Evolutionary conservation across 1,140 invertebrate species (phyloP), one percentile per base, ranked within the genome.

Genomic region (Hyposmocoma kahamanoa): DNA sequence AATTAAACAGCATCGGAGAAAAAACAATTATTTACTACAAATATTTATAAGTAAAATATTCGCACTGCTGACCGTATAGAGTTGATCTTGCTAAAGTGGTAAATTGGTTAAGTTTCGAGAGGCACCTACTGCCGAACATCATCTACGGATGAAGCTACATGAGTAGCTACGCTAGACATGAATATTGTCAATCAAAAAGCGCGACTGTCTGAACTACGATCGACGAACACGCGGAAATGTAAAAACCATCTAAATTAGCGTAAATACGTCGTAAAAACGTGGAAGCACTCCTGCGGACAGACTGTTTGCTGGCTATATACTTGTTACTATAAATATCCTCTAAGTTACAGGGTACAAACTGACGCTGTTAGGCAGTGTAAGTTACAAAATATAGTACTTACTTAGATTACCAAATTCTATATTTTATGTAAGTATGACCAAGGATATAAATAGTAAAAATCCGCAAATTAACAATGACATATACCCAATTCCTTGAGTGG

Each of bases 221-320:
- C 54, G 56, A 50, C 64, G 47, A 56, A 61, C 59, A n/a, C 49
- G 39, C 47, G 45, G 64, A 56, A 64, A 56, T 50, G 45, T 73
- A 71, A 72, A 78, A 83, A 72, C 69, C 60, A 58, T 78, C 71
- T 75, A 80, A 72, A 72, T 71, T 67, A 71, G 69, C 63, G 60
- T 68, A 50, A 66, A 69, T 71, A 75, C 58, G 63, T 73, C 66
- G 62, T 82, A 80, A 75, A 84, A 84, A 84, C 72, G 73, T 84
- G 81, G 78, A 84, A 84, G 81, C 80, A 84, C 80, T 73, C 68
- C 68, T 64, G 76, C 80, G 80, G 80, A 84, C 80, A 84, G 78
- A 81, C 73, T 77, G 75, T 71, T 76, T 77, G 67, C 76, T 78
- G 76, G 64, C 61, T 72, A 67, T 57, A 49, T 24, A 50, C 26